Base-by-base conservation (phyloP, 1,140 invertebrate genomes). In the Atta colombica region DNA sequence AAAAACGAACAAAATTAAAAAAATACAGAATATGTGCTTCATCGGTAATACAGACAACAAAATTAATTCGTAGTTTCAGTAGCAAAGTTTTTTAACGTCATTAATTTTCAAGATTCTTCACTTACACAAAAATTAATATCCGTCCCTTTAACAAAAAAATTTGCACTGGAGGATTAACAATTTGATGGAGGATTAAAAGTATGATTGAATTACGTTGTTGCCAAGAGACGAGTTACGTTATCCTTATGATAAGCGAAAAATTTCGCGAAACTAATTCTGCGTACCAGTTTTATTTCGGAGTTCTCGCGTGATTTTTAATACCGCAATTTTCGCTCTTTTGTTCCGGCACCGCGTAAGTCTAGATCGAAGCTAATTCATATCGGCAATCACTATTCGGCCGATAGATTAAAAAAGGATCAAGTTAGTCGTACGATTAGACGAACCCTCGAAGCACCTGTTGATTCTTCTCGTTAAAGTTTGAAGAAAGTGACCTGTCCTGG, bases 381-480 rank as follows among this genome's bases (percentile, higher is more conserved):
- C 53, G 80, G 31, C 51, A 45, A 58, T 55, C 0, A 14, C 10
- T 65, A 72, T 77, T 77, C 25, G 58, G 21, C 63, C 45, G 45
- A 21, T 74, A 74, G 72, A 74, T 90, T 89, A 75, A 75, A 80
- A 90, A 88, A 88, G 72, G 63, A 88, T 85, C 77, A 63, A 71
- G 85, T 69, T 90, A 90, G 72, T 51, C 12, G 25, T 18, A 55
- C 28, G 31, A 84, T 86, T 90, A 90, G 89, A 87, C 86, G 77
- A 85, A 87, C 78, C 88, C 78, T 89, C 72, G 89, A 91, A 88
- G 90, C 94, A 95, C 94, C 94, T 94, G 94, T 95, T 95, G 94
- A 94, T 94, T 89, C 86, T 92, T 80, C 93, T 91, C 89, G 91
- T 94, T 94, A 92, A 92, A 92, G 91, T 93, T 93, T 91, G 89